Evolutionary conservation across 1,140 invertebrate species (phyloP).

Genomic region (Goniozus legneri): DNA sequence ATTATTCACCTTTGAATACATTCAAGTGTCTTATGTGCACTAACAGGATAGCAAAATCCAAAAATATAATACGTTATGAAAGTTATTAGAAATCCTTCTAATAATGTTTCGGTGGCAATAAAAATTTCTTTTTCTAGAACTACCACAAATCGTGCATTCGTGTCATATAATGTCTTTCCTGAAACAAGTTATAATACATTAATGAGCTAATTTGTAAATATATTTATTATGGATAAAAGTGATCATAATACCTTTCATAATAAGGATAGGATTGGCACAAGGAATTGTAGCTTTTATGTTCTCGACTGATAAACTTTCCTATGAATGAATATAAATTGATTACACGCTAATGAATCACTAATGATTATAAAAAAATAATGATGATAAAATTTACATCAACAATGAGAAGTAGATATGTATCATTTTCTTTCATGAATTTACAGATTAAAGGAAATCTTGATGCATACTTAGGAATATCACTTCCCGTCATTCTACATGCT

Average conservation of each 20-base stretch:
- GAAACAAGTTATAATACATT: background rate
- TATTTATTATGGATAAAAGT: background rate
- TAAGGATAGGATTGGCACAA: background rate
- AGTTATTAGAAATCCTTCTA: conserved; percentile 1
- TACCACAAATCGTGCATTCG: background rate
- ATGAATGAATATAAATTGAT: background rate
- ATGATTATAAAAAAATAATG: background rate
- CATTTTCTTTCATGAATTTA: conserved; percentile 2
- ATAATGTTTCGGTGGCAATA: background rate
- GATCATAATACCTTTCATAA: background rate
- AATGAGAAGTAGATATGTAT: no score
- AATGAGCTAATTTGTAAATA: background rate
- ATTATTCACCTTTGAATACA: background rate
- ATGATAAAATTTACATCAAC: conserved; percentile 1
- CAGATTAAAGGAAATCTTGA: conserved; percentile 7
- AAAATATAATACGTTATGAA: conserved; percentile 8
- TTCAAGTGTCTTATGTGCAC: conserved; percentile 1
- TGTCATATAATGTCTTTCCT: conserved; percentile 6
- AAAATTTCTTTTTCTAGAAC: background rate
- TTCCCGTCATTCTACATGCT: background rate
- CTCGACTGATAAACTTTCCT: conserved; percentile 1
- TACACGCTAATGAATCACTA: background rate
- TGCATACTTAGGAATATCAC: background rate
- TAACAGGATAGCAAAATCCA: conserved; percentile 3
- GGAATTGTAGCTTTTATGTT: background rate